These are phyloP conservation scores for Halichoeres trimaculatus DNA, from an alignment of 2,113 vertebrate genomes.

Conservation along the genomic window DNA sequence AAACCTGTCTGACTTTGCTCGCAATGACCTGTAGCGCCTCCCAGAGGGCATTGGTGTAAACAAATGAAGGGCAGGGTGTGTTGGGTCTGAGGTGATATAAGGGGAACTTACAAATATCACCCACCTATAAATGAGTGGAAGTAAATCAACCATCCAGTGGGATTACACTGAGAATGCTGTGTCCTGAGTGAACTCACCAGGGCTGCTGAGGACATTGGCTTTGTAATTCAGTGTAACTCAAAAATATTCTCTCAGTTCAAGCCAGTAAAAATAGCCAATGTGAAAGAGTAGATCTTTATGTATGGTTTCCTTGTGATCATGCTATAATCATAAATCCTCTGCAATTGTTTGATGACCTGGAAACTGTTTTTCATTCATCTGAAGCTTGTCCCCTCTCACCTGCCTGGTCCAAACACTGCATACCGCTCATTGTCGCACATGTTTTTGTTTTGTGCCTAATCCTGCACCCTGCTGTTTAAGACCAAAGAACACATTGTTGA, in stretches of 20 bases:
- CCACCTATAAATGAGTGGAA: background rate
- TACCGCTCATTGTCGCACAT: constrained; percentile 51
- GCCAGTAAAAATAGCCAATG: constrained; percentile 10
- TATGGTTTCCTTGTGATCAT: constrained; percentile 18
- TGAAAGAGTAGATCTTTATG: background rate
- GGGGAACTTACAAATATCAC: too few relatives aligned
- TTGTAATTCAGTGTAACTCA: background rate
- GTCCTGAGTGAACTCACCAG: background rate
- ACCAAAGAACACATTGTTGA: constrained; percentile 59
- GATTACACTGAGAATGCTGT: constrained; percentile 21
- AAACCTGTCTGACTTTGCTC: too few relatives aligned
- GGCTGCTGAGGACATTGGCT: too few relatives aligned
- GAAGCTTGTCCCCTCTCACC: constrained; percentile 46
- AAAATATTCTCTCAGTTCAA: background rate
- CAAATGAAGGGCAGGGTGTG: too few relatives aligned
- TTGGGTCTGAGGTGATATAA: too few relatives aligned
- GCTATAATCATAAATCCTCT: background rate
- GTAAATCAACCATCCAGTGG: constrained; percentile 34
- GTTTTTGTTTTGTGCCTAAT: constrained; percentile 51
- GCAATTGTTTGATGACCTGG: constrained; percentile 20
- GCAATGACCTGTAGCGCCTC: too few relatives aligned
- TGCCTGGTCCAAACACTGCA: constrained; percentile 45
- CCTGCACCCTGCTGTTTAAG: constrained; percentile 6
- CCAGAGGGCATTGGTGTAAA: too few relatives aligned
- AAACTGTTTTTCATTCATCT: constrained; percentile 20